Evolutionary conservation across 2,113 vertebrate genomes (phyloP).

Genomic region (Eptesicus fuscus): DNA sequence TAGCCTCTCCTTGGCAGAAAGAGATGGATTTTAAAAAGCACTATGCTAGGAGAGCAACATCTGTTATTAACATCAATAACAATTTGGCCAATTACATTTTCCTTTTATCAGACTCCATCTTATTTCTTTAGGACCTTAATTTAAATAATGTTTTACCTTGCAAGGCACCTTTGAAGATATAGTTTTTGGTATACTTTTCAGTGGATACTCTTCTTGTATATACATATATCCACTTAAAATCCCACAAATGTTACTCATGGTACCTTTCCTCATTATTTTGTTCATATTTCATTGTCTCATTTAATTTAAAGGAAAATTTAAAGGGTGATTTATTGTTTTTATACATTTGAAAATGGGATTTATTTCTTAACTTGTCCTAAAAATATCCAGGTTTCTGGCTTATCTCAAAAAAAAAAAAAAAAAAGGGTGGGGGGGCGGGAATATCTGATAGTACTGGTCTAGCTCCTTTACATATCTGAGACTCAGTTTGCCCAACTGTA

Average conservation of each 20-base stretch:
- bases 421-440: background rate
- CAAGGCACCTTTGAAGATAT: conserved; percentile 33
- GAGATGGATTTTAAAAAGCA: conserved; percentile 10
- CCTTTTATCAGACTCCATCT: background rate
- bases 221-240: background rate
- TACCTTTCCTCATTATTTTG: conserved; percentile 19
- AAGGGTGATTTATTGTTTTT: background rate
- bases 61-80: conserved; percentile 24
- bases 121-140: background rate
- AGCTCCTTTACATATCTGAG: background rate
- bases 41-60: background rate
- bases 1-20: background rate
- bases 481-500: background rate
- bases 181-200: conserved; percentile 26
- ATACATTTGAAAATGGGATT: background rate
- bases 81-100: conserved; percentile 33
- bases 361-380: background rate
- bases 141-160: conserved; percentile 32
- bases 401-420: too few species aligned
- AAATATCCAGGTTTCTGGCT: background rate
- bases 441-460: background rate
- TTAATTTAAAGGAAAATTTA: conserved; percentile 9
- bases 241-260: background rate
- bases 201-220: background rate
- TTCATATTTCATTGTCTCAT: background rate